A percentile compares a stretch with the other conserved stretches of the same genome.
Conservation (phyloP, 2,797 vertebrate genomes). For the Syngnathus rostellatus region DNA sequence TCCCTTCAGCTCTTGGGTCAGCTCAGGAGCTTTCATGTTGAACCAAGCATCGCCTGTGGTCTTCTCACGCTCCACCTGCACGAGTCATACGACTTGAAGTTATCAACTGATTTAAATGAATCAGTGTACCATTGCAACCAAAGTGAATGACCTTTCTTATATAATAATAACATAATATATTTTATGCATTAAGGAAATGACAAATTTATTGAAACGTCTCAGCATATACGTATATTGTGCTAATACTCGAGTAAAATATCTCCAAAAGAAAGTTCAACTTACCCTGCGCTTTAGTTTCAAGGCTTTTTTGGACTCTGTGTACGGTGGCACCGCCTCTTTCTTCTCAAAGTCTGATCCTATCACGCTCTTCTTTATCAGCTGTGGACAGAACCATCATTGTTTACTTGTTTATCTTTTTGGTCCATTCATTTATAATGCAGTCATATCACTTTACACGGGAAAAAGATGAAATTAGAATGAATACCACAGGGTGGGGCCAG, state of each 20-base stretch:
- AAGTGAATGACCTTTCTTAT: too few species aligned
- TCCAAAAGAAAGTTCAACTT: conserved; percentile 18
- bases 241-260: not conserved
- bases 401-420: not conserved
- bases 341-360: conserved; percentile 91
- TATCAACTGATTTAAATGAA: too few species aligned
- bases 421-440: not conserved
- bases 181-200: too few species aligned
- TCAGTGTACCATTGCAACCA: too few species aligned
- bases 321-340: conserved; percentile 78
- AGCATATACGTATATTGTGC: too few species aligned
- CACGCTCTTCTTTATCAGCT: conserved; percentile 86
- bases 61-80: conserved; percentile 78
- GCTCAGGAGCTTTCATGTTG: conserved; percentile 93
- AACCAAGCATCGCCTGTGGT: conserved; percentile 88
- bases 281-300: conserved; percentile 82
- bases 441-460: too few species aligned
- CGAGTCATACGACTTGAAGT: not conserved
- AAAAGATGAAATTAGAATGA: too few species aligned
- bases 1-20: conserved; percentile 83
- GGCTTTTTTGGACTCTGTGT: conserved; percentile 76
- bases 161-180: too few species aligned
- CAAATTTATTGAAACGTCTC: not conserved
- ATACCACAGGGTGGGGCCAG: too few species aligned
- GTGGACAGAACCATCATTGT: conserved; percentile 15